Conservation (phyloP, 2,888 invertebrate species). For the Caradrina kadenii region DNA sequence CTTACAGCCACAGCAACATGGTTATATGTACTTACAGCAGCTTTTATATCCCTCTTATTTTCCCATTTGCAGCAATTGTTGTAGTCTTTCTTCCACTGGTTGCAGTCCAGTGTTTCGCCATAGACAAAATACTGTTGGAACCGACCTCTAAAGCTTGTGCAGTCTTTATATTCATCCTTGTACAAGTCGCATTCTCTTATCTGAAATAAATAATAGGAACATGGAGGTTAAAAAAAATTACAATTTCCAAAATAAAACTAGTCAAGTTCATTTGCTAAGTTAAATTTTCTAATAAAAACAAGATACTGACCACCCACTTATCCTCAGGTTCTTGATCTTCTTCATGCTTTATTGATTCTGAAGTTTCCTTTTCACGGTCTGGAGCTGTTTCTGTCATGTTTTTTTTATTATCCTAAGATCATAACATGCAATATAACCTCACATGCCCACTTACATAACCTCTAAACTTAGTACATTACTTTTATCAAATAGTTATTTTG, state of each 20-base stretch:
- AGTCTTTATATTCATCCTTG: slow-evolving; percentile 95
- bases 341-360: slow-evolving; percentile 40
- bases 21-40: slow-evolving; percentile 90
- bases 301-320: slow-evolving; percentile 79
- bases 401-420: slow-evolving; percentile 13
- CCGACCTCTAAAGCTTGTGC: slow-evolving; percentile 93
- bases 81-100: slow-evolving; percentile 94
- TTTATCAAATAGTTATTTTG: neutral
- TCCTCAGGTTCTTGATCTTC: slow-evolving; percentile 68
- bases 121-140: slow-evolving; percentile 96
- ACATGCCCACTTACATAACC: slow-evolving; percentile 51
- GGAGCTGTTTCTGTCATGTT: slow-evolving; percentile 60
- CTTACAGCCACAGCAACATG: neutral
- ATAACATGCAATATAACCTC: slow-evolving; percentile 33
- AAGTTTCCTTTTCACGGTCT: slow-evolving; percentile 49
- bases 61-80: slow-evolving; percentile 94
- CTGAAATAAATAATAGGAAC: slow-evolving; percentile 85
- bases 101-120: slow-evolving; percentile 94
- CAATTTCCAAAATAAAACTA: neutral
- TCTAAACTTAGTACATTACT: slow-evolving; percentile 22
- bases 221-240: neutral
- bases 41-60: slow-evolving; percentile 90
- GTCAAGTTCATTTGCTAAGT: neutral
- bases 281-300: neutral
- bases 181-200: slow-evolving; percentile 95